Percentiles rank a stretch among this genome's conserved stretches.
phyloP scores from a whole-genome alignment of 2,888 invertebrate species.

The Parnassius orleans region DNA sequence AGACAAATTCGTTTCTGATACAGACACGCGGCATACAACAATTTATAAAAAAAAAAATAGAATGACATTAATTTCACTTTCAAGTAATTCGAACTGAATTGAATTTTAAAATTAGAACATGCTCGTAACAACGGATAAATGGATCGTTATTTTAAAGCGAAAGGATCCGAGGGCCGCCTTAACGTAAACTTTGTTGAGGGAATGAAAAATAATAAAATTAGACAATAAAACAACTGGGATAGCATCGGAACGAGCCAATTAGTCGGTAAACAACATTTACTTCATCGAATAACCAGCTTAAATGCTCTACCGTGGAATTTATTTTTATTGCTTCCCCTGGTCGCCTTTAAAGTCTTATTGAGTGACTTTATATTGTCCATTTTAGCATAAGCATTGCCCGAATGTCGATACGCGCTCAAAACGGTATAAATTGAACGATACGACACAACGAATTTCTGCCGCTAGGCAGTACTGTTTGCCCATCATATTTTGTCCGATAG shows the following conservation, averaged over 20 bases:
- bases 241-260: conserved; percentile 14
- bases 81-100: too few relatives aligned
- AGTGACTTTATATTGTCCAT: conserved; percentile 6
- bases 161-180: not conserved
- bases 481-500: too few relatives aligned
- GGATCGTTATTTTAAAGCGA: conserved; percentile 1
- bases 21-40: too few relatives aligned
- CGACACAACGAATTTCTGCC: too few relatives aligned
- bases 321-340: conserved; percentile 13
- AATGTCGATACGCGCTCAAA: not conserved
- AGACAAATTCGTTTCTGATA: too few relatives aligned
- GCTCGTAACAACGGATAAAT: conserved; percentile 1
- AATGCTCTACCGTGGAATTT: conserved; percentile 7
- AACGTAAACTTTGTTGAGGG: conserved; percentile 1
- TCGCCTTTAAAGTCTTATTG: conserved; percentile 8
- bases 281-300: conserved; percentile 11
- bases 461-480: too few relatives aligned
- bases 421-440: not conserved
- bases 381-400: not conserved
- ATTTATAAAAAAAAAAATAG: too few relatives aligned
- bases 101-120: not conserved
- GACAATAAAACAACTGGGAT: conserved; percentile 14
- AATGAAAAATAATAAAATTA: conserved; percentile 19
- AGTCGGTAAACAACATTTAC: conserved; percentile 12
- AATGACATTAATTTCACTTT: too few relatives aligned